phyloP scores from a whole-genome alignment of 1,140 invertebrate genomes.

The Heliconius hewitsoni region DNA sequence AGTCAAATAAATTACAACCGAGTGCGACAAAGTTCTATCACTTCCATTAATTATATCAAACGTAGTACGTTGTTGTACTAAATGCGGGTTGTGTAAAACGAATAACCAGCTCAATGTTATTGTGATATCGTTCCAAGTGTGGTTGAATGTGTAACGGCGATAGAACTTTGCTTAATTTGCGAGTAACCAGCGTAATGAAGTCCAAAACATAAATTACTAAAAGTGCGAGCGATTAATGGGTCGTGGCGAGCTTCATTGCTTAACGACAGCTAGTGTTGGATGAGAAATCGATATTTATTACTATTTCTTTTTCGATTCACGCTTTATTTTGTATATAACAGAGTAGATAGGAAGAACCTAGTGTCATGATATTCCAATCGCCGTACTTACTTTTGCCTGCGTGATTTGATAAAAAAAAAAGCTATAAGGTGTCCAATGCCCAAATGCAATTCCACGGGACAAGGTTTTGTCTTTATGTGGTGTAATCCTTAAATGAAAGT shows the following conservation, averaged over 20 bases:
- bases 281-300: neutral
- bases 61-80: neutral
- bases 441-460: too few relatives aligned
- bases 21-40: conserved; percentile 10
- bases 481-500: too few relatives aligned
- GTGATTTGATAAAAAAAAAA: too few relatives aligned
- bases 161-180: conserved; percentile 13
- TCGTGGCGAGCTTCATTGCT: conserved; percentile 37
- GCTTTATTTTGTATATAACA: neutral
- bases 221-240: conserved; percentile 51
- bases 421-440: too few relatives aligned
- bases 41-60: neutral
- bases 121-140: conserved; percentile 17
- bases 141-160: neutral
- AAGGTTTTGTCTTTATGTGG: too few relatives aligned
- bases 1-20: conserved; percentile 7
- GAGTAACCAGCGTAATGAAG: conserved; percentile 43
- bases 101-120: neutral
- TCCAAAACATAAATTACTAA: conserved; percentile 53
- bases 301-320: neutral
- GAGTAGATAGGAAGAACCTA: neutral
- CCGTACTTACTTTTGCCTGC: too few relatives aligned
- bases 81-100: conserved; percentile 10
- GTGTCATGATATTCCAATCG: neutral
- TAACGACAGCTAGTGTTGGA: conserved; percentile 40